phyloP scores from a whole-genome alignment of 1,140 invertebrate species.

The Diuraphis noxia region DNA sequence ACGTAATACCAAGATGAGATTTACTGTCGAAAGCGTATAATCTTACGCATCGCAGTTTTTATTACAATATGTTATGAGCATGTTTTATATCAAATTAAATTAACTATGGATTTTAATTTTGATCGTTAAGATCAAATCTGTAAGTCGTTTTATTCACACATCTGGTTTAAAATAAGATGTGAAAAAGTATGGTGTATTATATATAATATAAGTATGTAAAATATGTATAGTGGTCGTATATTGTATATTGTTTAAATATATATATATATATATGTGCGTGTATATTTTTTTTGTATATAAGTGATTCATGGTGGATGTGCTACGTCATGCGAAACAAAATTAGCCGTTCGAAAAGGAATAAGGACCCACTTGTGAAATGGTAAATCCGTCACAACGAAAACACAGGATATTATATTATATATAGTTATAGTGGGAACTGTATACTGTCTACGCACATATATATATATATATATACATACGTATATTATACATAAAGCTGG shows the following conservation, averaged over 20 bases:
- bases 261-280: not conserved
- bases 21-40: not conserved
- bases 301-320: not conserved
- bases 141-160: not conserved
- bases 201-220: too few relatives aligned
- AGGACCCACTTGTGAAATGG: slow-evolving; percentile 46
- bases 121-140: not conserved
- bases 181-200: not conserved
- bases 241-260: not conserved
- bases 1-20: not conserved
- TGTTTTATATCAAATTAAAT: not conserved
- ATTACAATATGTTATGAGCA: not conserved
- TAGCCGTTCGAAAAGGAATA: slow-evolving; percentile 35
- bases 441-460: not conserved
- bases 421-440: slow-evolving; percentile 26
- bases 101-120: not conserved
- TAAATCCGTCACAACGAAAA: slow-evolving; percentile 29
- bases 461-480: slow-evolving; percentile 18
- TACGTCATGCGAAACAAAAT: slow-evolving; percentile 17
- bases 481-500: slow-evolving; percentile 10
- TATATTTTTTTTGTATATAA: not conserved
- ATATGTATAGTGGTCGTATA: too few relatives aligned
- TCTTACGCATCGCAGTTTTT: not conserved
- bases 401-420: slow-evolving; percentile 38
- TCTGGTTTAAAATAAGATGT: not conserved